A percentile compares a stretch with the other conserved stretches of the same genome.
These are phyloP conservation scores for Rhadina sibilatrix DNA, from an alignment of 2,113 vertebrate species.

Conservation along the genomic window DNA sequence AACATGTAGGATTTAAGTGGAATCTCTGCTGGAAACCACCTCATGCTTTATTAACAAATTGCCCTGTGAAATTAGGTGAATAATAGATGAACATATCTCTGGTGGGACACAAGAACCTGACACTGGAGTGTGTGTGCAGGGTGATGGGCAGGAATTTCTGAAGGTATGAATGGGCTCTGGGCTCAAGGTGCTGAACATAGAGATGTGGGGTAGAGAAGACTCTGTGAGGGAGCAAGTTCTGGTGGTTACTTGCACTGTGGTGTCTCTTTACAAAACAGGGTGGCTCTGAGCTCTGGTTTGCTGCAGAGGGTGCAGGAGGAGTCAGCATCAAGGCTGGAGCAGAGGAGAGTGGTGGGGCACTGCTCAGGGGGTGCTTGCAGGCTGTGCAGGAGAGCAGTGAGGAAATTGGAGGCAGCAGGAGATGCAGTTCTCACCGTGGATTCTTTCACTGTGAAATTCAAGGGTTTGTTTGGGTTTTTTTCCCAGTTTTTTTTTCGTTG, in stretches of 20 bases:
- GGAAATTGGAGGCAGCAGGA: neutral
- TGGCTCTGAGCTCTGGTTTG: neutral
- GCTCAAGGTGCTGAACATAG: neutral
- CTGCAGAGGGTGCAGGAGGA: neutral
- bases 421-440: neutral
- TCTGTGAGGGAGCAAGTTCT: neutral
- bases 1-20: neutral
- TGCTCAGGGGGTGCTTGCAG: neutral
- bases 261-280: neutral
- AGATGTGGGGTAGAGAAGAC: neutral
- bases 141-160: neutral
- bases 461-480: neutral
- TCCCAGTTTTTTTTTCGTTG: neutral
- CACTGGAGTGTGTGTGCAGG: neutral
- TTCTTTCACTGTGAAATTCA: neutral
- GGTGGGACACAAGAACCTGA: neutral
- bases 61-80: neutral
- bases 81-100: neutral
- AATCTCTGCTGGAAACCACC: constrained; percentile 13
- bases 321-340: neutral
- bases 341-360: neutral
- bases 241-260: neutral
- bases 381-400: neutral
- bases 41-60: constrained; percentile 32
- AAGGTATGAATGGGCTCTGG: neutral